Evolutionary conservation across 2,113 vertebrate genomes (phyloP).

Genomic region (Symphodus melops): DNA sequence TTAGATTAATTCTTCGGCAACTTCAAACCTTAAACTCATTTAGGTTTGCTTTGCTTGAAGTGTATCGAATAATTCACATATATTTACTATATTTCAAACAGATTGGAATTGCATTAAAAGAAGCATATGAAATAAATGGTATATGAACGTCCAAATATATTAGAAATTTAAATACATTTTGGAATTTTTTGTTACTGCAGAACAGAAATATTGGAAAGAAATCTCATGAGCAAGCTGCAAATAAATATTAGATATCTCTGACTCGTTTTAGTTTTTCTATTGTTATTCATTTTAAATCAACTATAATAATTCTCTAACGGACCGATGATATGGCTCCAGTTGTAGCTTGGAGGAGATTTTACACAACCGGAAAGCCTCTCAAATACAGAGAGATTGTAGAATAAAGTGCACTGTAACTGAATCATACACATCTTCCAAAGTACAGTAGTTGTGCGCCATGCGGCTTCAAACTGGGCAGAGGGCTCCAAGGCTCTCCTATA

Average conservation of each 20-base stretch:
- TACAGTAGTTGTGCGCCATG: slow-evolving; percentile 69
- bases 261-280: slow-evolving; percentile 15
- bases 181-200: slow-evolving; percentile 2
- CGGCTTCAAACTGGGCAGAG: slow-evolving; percentile 61
- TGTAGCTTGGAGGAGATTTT: slow-evolving; percentile 18
- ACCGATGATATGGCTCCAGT: neutral
- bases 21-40: neutral
- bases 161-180: slow-evolving; percentile 27
- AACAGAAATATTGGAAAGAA: slow-evolving; percentile 3
- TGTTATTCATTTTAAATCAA: neutral
- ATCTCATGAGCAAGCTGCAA: slow-evolving; percentile 25
- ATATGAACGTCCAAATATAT: neutral
- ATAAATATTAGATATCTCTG: neutral
- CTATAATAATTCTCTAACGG: slow-evolving; percentile 4
- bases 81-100: slow-evolving; percentile 6
- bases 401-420: slow-evolving; percentile 74
- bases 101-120: slow-evolving; percentile 20
- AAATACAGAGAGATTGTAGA: slow-evolving; percentile 63
- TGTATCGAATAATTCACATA: slow-evolving; percentile 3
- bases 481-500: slow-evolving; percentile 37
- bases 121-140: slow-evolving; percentile 2
- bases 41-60: neutral
- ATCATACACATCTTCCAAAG: slow-evolving; percentile 53
- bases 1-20: neutral
- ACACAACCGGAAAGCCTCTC: slow-evolving; percentile 31